Percentiles rank a stretch among this genome's conserved stretches.
Conservation (phyloP, 2,797 vertebrate species). For the Phyllotis vaccarum region DNA sequence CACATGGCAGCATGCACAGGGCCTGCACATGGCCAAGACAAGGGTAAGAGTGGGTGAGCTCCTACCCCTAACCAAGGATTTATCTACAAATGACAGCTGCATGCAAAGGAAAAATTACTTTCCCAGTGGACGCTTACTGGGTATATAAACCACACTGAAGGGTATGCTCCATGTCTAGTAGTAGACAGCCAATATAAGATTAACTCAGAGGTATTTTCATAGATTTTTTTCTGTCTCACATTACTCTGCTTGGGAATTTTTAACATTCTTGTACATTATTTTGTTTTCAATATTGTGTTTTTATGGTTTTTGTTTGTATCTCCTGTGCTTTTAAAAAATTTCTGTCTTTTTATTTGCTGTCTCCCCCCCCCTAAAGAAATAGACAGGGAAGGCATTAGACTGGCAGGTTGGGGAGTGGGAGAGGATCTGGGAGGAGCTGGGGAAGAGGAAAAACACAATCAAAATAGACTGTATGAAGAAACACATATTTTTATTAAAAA, state of each 20-base stretch:
- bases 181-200: too few relatives aligned
- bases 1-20: neutral
- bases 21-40: neutral
- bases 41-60: too few relatives aligned
- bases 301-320: neutral
- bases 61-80: too few relatives aligned
- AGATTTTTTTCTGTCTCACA: neutral
- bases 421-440: neutral
- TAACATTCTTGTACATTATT: neutral
- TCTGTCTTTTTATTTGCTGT: neutral
- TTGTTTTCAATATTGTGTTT: neutral
- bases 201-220: neutral
- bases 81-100: too few relatives aligned
- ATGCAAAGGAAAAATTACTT: neutral
- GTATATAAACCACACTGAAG: too few relatives aligned
- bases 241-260: neutral
- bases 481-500: too few relatives aligned
- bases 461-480: neutral
- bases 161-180: too few relatives aligned
- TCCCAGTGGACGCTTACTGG: neutral
- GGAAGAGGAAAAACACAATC: neutral
- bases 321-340: neutral
- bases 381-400: neutral
- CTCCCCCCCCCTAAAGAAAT: neutral
- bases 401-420: neutral